These are phyloP conservation scores for Athrips mouffetella DNA, from an alignment of 2,888 invertebrate species.

Conservation along the genomic window DNA sequence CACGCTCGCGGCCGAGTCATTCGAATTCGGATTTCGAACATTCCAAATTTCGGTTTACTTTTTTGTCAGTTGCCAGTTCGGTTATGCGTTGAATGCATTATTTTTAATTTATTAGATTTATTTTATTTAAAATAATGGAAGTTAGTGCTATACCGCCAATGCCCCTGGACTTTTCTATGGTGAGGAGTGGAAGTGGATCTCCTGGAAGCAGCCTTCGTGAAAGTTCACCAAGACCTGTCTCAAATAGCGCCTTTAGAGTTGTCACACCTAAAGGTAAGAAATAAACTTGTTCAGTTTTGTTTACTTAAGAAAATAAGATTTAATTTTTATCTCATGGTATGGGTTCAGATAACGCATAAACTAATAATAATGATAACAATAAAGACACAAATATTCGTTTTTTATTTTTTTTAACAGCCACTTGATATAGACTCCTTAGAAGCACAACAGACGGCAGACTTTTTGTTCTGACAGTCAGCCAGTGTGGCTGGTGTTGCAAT, in stretches of 20 bases:
- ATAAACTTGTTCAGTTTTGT: neutral
- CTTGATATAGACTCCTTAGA: too few species aligned
- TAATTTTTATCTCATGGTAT: too few species aligned
- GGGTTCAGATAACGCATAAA: too few species aligned
- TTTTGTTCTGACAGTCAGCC: too few species aligned
- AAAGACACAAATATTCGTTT: too few species aligned
- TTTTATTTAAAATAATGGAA: slow-evolving; percentile 70
- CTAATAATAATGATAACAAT: too few species aligned
- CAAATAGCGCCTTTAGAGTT: slow-evolving; percentile 81
- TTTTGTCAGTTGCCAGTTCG: slow-evolving; percentile 29
- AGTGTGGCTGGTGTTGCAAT: too few species aligned
- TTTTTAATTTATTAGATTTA: slow-evolving; percentile 28
- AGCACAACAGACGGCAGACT: too few species aligned
- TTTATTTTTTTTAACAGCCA: too few species aligned
- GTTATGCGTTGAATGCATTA: slow-evolving; percentile 34
- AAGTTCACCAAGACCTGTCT: slow-evolving; percentile 62
- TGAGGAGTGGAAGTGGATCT: slow-evolving; percentile 62
- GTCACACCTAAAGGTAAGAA: slow-evolving; percentile 82
- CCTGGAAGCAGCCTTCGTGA: slow-evolving; percentile 53
- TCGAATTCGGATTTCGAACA: slow-evolving; percentile 38
- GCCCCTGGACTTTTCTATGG: slow-evolving; percentile 83
- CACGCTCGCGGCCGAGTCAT: slow-evolving; percentile 54
- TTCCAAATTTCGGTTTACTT: slow-evolving; percentile 28
- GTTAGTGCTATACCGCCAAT: slow-evolving; percentile 80
- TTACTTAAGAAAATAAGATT: too few species aligned